Percentiles rank a stretch among this genome's conserved stretches.
phyloP scores from a whole-genome alignment of 1,140 invertebrate genomes.

The Sycophila sp. region DNA sequence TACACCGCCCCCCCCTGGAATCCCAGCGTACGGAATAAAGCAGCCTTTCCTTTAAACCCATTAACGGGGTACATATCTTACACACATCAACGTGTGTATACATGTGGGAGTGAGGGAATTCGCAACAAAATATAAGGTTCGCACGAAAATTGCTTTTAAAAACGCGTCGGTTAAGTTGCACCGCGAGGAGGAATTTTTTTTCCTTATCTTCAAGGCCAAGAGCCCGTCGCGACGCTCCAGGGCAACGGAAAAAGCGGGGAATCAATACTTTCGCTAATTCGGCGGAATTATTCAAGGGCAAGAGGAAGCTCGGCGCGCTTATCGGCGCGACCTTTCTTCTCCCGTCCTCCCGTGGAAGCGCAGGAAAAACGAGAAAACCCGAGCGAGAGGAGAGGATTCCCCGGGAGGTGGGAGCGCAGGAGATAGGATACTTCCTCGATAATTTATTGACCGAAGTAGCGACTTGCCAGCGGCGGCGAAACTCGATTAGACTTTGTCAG shows the following conservation, averaged over 20 bases:
- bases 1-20: neutral
- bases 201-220: no score
- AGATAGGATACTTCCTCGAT: slow-evolving; percentile 51
- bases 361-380: neutral
- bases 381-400: neutral
- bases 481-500: slow-evolving; percentile 55
- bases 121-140: no score
- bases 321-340: neutral
- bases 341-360: neutral
- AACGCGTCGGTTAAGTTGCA: no score
- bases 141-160: no score
- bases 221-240: no score
- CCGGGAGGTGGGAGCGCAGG: slow-evolving; percentile 8
- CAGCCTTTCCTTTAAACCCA: no score
- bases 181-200: no score
- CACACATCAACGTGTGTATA: no score
- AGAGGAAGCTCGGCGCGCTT: no score
- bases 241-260: neutral
- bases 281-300: slow-evolving; percentile 14
- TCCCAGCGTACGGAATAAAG: no score
- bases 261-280: slow-evolving; percentile 3
- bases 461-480: slow-evolving; percentile 45
- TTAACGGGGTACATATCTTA: no score
- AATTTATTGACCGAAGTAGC: slow-evolving; percentile 53
- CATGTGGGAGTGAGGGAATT: no score